Conservation (phyloP, 2,797 vertebrate genomes). For the Acipenser oxyrinchus region DNA sequence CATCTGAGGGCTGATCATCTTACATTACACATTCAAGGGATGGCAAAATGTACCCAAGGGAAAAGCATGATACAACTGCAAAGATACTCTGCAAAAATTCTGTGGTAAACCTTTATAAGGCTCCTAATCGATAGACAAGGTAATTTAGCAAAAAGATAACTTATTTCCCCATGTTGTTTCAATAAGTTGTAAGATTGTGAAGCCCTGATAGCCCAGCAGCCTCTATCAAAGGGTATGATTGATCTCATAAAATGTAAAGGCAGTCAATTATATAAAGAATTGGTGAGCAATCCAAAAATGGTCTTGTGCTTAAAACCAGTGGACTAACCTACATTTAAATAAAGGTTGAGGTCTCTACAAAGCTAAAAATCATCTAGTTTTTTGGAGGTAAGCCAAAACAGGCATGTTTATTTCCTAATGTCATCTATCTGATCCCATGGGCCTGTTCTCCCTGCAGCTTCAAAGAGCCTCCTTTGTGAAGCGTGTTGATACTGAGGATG, state of each 20-base stretch:
- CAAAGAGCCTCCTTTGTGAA: constrained; percentile 35
- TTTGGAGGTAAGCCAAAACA: too few relatives aligned
- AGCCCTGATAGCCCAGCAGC: neutral
- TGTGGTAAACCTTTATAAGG: neutral
- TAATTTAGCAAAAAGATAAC: neutral
- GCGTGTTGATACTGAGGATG: constrained; percentile 49
- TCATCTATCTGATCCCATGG: neutral
- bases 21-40: neutral
- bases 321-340: too few relatives aligned
- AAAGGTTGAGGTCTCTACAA: too few relatives aligned
- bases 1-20: neutral
- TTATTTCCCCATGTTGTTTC: neutral
- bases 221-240: neutral
- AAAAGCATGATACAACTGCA: neutral
- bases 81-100: neutral
- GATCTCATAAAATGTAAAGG: neutral
- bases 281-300: neutral
- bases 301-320: neutral
- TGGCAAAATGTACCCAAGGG: too few relatives aligned
- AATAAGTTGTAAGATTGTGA: neutral
- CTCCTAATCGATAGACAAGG: neutral
- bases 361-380: too few relatives aligned
- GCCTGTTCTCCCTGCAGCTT: constrained; percentile 30
- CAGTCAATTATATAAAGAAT: neutral
- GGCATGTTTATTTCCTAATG: neutral